Conservation (phyloP, 2,113 vertebrate genomes). For the Sphyrna mokarran region DNA sequence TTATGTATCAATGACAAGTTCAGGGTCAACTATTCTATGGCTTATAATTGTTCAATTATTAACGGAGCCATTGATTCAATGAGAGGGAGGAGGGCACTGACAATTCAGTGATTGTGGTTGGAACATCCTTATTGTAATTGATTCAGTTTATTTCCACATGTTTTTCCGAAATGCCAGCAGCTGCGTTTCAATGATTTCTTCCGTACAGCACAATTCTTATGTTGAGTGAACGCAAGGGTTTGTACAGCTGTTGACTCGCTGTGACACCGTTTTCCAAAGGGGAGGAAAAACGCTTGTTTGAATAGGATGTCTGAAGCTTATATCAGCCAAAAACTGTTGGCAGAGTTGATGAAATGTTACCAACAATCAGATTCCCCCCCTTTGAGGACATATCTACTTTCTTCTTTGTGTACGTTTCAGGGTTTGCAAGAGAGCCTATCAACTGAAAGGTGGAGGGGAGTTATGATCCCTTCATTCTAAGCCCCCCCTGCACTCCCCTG, state of each 20-base stretch:
- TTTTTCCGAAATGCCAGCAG: neutral
- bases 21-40: neutral
- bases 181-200: neutral
- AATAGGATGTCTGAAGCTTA: neutral
- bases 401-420: neutral
- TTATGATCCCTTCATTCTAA: neutral
- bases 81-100: neutral
- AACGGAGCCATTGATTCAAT: neutral
- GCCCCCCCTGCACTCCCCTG: neutral
- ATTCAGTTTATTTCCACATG: neutral
- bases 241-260: neutral
- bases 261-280: neutral
- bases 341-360: neutral
- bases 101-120: neutral
- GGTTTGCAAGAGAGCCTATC: neutral
- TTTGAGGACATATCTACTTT: no score
- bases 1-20: neutral
- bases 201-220: neutral
- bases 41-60: neutral
- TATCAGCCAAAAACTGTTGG: neutral
- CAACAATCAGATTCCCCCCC: neutral
- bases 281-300: neutral
- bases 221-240: neutral
- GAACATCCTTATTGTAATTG: neutral
- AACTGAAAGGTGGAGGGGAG: neutral